Evolutionary conservation across 2,797 vertebrate species (phyloP).

Genomic region (Myoxocephalus aenaeus): DNA sequence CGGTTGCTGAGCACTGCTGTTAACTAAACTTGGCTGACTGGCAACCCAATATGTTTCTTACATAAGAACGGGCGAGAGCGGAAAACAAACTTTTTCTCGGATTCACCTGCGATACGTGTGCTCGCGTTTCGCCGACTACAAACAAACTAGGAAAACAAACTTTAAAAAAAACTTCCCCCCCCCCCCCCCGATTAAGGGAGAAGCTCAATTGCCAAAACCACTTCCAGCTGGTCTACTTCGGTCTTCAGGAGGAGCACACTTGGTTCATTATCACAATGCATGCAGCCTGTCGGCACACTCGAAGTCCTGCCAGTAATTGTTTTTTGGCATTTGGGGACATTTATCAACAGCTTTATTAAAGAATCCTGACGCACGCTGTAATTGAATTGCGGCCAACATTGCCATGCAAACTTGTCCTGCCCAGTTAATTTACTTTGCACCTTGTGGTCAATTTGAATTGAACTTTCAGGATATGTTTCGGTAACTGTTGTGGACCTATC

Average conservation of each 20-base stretch:
- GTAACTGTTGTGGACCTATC: background rate
- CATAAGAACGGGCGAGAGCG: constrained; percentile 55
- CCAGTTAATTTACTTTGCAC: background rate
- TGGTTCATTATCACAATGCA: too few species aligned
- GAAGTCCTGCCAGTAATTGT: too few species aligned
- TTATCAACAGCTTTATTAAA: too few species aligned
- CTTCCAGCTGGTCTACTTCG: background rate
- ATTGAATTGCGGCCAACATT: background rate
- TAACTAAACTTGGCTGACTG: constrained; percentile 74
- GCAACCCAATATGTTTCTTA: constrained; percentile 80
- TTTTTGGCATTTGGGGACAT: too few species aligned
- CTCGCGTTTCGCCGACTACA: background rate
- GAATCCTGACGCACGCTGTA: background rate
- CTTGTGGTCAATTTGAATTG: too few species aligned
- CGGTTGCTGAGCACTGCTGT: constrained; percentile 73
- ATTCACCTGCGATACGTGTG: constrained; percentile 49
- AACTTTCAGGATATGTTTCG: too few species aligned
- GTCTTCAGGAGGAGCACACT: background rate
- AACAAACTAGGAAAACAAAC: background rate
- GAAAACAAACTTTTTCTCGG: background rate
- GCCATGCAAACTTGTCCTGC: background rate
- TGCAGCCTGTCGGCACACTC: too few species aligned
- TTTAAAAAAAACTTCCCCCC: too few species aligned
- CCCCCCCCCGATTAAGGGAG: background rate
- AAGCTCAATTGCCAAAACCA: background rate